A percentile compares a stretch with the other conserved stretches of the same genome.
Conservation (phyloP, 2,888 invertebrate genomes). For the Criorhina ranunculi region DNA sequence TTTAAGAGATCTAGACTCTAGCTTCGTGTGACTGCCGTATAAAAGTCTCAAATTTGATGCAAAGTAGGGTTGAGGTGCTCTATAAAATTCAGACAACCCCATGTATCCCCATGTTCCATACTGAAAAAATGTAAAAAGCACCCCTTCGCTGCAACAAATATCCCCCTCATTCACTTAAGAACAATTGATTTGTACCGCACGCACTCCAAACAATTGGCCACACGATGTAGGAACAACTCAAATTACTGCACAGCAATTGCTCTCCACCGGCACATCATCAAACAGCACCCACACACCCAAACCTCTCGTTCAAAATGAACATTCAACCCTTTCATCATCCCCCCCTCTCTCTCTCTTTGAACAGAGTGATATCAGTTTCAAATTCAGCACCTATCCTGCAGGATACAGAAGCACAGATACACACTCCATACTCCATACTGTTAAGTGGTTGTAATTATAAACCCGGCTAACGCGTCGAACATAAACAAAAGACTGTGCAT, state of each 20-base stretch:
- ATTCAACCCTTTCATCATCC: slow-evolving; percentile 34
- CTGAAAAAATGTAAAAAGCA: no score
- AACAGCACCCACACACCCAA: slow-evolving; percentile 37
- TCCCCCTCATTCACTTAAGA: no score
- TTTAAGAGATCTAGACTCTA: no score
- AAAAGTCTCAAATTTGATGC: no score
- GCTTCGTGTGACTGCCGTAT: no score
- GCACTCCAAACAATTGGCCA: not conserved
- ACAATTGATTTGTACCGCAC: not conserved
- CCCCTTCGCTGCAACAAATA: no score
- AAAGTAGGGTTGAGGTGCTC: no score
- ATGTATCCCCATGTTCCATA: no score
- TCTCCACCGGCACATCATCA: slow-evolving; percentile 22
- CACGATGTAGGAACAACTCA: no score
- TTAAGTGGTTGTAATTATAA: slow-evolving; percentile 66
- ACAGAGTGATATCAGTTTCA: slow-evolving; percentile 63
- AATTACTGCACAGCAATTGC: not conserved
- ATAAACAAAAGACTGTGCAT: slow-evolving; percentile 30
- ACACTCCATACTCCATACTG: slow-evolving; percentile 26
- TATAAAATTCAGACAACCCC: no score
- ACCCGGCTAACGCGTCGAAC: slow-evolving; percentile 38
- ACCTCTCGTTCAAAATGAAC: slow-evolving; percentile 33
- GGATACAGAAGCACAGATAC: slow-evolving; percentile 20
- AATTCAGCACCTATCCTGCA: slow-evolving; percentile 49
- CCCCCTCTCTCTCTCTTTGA: no score